Percentiles rank a stretch among this genome's conserved stretches.
Conservation (phyloP, 1,140 invertebrate species). For the Danaus melanippus region DNA sequence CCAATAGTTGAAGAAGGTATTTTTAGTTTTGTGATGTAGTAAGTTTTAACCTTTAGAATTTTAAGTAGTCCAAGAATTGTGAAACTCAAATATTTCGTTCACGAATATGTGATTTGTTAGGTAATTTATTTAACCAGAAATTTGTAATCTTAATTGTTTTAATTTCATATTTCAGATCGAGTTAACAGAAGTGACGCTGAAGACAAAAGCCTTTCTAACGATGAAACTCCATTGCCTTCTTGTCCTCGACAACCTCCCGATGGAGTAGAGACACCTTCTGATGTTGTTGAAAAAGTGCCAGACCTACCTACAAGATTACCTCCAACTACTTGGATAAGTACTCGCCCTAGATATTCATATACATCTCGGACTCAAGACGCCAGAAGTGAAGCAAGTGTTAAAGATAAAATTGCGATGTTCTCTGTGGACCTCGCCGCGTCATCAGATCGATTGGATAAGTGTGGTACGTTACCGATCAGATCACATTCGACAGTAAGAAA, state of each 20-base stretch:
- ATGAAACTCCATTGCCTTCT: conserved; percentile 61
- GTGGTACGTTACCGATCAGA: conserved; percentile 64
- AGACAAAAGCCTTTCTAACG: conserved; percentile 65
- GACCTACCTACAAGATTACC: conserved; percentile 47
- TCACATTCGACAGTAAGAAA: conserved; percentile 52
- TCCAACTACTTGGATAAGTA: conserved; percentile 42
- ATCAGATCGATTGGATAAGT: conserved; percentile 62
- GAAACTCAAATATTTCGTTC: conserved; percentile 3
- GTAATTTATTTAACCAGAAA: background rate
- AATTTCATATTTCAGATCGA: conserved; percentile 52
- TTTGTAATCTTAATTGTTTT: conserved; percentile 12
- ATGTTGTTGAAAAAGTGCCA: conserved; percentile 76
- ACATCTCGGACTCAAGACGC: conserved; percentile 77
- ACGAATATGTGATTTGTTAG: background rate
- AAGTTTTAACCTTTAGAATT: too few species aligned
- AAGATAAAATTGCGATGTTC: conserved; percentile 92
- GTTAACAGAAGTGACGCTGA: conserved; percentile 59
- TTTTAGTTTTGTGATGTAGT: conserved; percentile 6
- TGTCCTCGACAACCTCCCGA: conserved; percentile 86
- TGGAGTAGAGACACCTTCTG: conserved; percentile 88
- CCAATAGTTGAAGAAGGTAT: conserved; percentile 56
- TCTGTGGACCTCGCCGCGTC: conserved; percentile 73
- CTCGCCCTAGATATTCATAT: conserved; percentile 53
- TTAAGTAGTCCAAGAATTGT: conserved; percentile 2
- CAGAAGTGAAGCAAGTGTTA: conserved; percentile 84